Evolutionary conservation across 2,888 invertebrate species (phyloP), one percentile per base, ranked within the genome.

Genomic region (Athripsodes cinereus): DNA sequence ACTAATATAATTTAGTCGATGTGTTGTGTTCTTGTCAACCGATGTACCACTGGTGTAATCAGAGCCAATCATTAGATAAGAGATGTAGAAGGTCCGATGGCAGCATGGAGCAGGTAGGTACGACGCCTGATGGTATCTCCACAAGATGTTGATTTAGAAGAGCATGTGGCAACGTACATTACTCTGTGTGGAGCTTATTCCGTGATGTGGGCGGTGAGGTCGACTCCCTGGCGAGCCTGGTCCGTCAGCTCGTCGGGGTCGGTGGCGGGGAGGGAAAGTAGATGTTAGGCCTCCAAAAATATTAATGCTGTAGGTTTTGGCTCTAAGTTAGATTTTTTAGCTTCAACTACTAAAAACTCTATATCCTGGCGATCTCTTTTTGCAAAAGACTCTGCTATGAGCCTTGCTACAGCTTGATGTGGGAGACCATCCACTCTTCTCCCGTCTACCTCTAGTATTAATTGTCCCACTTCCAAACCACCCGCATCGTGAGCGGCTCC

Each of bases 401-500:
- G 81, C 67, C 92, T 83, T 53, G 96, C 96, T 61, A 94, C 93
- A 69, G 94, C 92, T 76, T 90, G 90, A 73, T 94, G 94, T 68
- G 88, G 88, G 71, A 93, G 79, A 59, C 91, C 90, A 71, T 86
- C 83, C 59, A 87, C 86, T 58, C 84, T 79, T 70, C 84, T 84
- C 63, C 94, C 93, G 72, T 94, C 92, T 65, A 94, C 92, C 72
- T 94, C 93, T 65, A 96, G 81, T 69, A 97, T 94, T 65, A 96
- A 81, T 76, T 96, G 96, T 59, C 96, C 96, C 64, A 95, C 93
- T 74, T 94, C 92, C 65, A 97, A 79, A 60, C 94, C 94, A 46
- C 94, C 95, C 50, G 94, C 92, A 71, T 90, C 90, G 73, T 86
- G 92, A 47, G 96, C 96, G 60, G 96, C 94, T 55, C 96, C 96